Percentiles rank a stretch among this genome's conserved stretches.
These are phyloP conservation scores for Tridacna gigas DNA, from an alignment of 2,888 invertebrate species.

Conservation along the genomic window DNA sequence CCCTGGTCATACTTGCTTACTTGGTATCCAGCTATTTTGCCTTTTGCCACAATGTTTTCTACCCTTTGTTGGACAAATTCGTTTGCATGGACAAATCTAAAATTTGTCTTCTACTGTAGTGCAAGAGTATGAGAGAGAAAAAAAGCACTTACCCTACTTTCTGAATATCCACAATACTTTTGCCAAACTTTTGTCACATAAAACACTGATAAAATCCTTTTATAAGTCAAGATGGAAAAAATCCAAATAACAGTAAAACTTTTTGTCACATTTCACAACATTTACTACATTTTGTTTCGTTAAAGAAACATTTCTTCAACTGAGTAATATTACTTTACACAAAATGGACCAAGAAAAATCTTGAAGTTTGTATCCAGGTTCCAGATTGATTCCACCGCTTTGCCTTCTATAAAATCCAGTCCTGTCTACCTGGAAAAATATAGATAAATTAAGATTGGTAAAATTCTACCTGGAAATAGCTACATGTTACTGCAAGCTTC, in stretches of 20 bases:
- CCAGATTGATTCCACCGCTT: constrained; percentile 9
- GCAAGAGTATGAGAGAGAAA: background rate
- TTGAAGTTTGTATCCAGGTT: constrained; percentile 10
- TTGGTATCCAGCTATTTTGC: too few relatives aligned
- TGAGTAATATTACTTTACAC: too few relatives aligned
- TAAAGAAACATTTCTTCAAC: too few relatives aligned
- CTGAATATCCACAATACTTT: background rate
- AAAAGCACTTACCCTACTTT: background rate
- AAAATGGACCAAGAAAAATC: background rate
- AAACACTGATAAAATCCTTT: background rate
- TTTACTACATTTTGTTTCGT: too few relatives aligned
- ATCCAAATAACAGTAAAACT: background rate
- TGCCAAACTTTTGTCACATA: background rate
- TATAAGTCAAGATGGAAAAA: background rate
- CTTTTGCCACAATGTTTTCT: too few relatives aligned
- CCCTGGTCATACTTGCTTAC: too few relatives aligned
- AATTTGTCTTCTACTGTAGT: background rate
- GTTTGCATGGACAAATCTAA: too few relatives aligned
- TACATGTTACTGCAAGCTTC: constrained; percentile 15
- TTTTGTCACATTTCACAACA: background rate
- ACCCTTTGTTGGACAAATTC: too few relatives aligned
- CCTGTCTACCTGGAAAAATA: constrained; percentile 11
- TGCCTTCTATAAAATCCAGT: constrained; percentile 20
- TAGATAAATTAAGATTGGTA: constrained; percentile 21
- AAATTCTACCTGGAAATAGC: constrained; percentile 4